A percentile compares a stretch with the other conserved stretches of the same genome.
These are phyloP conservation scores for Pampusana beccarii DNA, from an alignment of 2,113 vertebrate genomes.

Conservation along the genomic window DNA sequence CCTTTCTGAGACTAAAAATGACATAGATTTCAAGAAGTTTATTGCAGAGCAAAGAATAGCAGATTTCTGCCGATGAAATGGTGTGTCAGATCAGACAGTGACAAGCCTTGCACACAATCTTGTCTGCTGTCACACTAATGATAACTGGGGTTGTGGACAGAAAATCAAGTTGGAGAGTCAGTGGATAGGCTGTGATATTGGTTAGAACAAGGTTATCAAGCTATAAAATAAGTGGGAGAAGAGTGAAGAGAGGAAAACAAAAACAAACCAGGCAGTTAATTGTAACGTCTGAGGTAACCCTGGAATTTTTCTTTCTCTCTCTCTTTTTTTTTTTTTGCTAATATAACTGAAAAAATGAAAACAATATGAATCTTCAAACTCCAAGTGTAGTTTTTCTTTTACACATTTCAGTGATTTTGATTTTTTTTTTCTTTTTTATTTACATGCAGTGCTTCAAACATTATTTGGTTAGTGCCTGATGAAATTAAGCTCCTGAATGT, in stretches of 20 bases:
- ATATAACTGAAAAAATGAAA: neutral
- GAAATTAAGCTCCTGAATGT: neutral
- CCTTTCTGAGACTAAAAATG: neutral
- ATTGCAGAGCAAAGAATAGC: neutral
- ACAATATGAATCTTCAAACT: neutral
- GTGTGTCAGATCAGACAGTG: neutral
- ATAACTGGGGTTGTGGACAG: neutral
- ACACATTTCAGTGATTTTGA: neutral
- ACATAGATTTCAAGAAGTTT: neutral
- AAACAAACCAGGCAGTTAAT: neutral
- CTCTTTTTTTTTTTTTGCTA: rapidly evolving
- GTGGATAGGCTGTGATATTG: neutral
- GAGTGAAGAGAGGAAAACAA: neutral
- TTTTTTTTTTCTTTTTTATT: neutral
- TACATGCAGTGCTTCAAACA: neutral
- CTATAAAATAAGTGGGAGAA: neutral
- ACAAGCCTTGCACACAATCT: neutral
- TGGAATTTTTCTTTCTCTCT: neutral
- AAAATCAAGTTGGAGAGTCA: neutral
- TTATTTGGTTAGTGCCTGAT: neutral
- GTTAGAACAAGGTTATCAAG: neutral
- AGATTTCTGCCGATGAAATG: neutral
- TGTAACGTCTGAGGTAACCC: neutral
- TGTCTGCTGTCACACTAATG: neutral
- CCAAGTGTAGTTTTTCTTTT: neutral